Percentiles rank a stretch among this genome's conserved stretches.
Evolutionary conservation across 2,113 vertebrate species (phyloP).

Genomic region (Sylvia atricapilla): DNA sequence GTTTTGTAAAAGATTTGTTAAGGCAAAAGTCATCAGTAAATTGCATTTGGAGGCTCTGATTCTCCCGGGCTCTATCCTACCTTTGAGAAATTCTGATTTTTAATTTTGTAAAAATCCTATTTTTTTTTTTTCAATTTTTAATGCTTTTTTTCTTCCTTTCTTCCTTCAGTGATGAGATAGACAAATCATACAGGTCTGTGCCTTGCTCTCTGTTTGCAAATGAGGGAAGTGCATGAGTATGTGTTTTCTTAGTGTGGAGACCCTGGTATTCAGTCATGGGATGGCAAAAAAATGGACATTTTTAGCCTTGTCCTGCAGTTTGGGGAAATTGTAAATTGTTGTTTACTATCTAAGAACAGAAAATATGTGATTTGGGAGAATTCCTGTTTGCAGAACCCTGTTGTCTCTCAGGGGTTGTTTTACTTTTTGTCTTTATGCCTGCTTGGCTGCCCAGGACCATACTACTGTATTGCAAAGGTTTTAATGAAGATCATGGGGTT

Average conservation of each 20-base stretch:
- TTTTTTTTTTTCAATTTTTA: neutral
- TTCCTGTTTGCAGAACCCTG: neutral
- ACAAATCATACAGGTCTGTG: neutral
- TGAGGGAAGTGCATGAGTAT: neutral
- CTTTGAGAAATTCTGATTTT: neutral
- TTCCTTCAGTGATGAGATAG: neutral
- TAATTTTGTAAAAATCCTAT: neutral
- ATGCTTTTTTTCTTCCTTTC: neutral
- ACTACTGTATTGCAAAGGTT: neutral
- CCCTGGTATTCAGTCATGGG: fast-evolving
- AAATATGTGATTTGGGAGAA: neutral
- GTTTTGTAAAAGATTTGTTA: neutral
- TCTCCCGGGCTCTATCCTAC: neutral
- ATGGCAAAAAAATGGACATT: neutral
- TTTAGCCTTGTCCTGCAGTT: neutral
- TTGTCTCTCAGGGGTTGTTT: neutral
- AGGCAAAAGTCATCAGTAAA: neutral
- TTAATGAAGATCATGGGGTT: neutral
- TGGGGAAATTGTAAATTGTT: neutral
- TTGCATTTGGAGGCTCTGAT: neutral
- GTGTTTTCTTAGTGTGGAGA: neutral
- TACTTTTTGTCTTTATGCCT: neutral
- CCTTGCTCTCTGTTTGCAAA: neutral
- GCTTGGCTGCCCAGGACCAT: neutral
- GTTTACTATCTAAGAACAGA: neutral